A percentile compares a stretch with the other conserved stretches of the same genome.
These are phyloP conservation scores for Strix uralensis DNA, from an alignment of 2,113 vertebrate genomes.

Conservation along the genomic window DNA sequence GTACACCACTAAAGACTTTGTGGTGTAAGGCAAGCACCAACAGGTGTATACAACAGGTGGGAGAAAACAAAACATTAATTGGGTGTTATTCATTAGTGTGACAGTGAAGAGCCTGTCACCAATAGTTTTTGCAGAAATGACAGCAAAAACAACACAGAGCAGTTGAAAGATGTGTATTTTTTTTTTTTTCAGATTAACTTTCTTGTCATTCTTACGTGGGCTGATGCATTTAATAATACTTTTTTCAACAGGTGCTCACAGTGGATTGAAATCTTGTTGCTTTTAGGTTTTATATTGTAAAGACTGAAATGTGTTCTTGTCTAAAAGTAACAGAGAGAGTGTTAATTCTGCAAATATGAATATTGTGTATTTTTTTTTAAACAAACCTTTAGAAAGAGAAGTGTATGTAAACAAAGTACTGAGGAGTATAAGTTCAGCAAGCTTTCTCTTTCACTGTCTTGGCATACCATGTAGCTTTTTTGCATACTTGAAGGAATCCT, in stretches of 20 bases:
- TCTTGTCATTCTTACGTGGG: rapidly evolving
- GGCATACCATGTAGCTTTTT: not conserved
- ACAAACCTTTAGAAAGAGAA: not conserved
- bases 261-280: not conserved
- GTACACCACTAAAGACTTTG: not conserved
- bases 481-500: not conserved
- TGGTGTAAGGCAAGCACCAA: rapidly evolving
- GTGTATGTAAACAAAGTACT: not conserved
- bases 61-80: not conserved
- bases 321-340: not conserved
- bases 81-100: not conserved
- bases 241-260: not conserved
- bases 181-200: not conserved
- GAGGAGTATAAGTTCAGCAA: not conserved
- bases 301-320: not conserved
- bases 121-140: not conserved
- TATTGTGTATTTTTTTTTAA: not conserved
- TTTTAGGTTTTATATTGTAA: not conserved
- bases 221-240: not conserved
- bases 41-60: not conserved
- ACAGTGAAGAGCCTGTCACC: not conserved
- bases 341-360: not conserved
- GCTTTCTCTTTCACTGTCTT: not conserved
- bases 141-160: not conserved
- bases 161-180: not conserved